Conservation (phyloP, 2,797 vertebrate species). For the Huso huso region DNA sequence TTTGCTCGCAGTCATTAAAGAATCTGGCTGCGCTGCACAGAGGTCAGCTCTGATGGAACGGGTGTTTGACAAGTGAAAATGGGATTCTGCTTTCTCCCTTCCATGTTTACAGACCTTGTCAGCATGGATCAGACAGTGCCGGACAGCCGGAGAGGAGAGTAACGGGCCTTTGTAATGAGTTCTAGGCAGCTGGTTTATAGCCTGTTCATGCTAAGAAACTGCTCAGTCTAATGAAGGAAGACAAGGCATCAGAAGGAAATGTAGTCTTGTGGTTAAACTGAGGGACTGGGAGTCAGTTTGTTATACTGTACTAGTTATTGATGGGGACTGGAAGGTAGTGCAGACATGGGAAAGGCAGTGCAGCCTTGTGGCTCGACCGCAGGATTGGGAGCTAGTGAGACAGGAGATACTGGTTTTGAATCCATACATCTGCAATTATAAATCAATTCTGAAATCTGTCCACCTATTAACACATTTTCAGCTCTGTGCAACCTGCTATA, state of each 20-base stretch:
- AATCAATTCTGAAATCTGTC: no score
- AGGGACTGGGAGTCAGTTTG: no score
- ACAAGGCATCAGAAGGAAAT: background rate
- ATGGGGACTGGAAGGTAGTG: no score
- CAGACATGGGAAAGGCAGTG: no score
- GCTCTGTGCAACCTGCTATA: no score
- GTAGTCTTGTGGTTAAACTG: background rate
- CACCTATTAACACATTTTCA: no score
- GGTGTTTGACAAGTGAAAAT: slow-evolving; percentile 62
- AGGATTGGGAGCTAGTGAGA: no score
- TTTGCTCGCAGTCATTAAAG: slow-evolving; percentile 48
- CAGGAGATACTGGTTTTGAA: no score
- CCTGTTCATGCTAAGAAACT: background rate
- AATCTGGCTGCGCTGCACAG: slow-evolving; percentile 41
- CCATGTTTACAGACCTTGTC: slow-evolving; percentile 25
- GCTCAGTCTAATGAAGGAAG: no score
- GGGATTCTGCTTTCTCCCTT: slow-evolving; percentile 53
- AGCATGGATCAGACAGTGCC: slow-evolving; percentile 13
- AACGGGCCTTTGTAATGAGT: slow-evolving; percentile 10
- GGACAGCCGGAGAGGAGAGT: slow-evolving; percentile 4
- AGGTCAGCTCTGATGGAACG: slow-evolving; percentile 60
- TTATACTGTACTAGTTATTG: no score
- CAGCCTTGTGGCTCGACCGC: no score
- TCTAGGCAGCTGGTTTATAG: slow-evolving; percentile 9
- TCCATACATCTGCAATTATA: no score